These are phyloP conservation scores for Colaptes auratus DNA, from an alignment of 2,113 vertebrate species.

Conservation along the genomic window DNA sequence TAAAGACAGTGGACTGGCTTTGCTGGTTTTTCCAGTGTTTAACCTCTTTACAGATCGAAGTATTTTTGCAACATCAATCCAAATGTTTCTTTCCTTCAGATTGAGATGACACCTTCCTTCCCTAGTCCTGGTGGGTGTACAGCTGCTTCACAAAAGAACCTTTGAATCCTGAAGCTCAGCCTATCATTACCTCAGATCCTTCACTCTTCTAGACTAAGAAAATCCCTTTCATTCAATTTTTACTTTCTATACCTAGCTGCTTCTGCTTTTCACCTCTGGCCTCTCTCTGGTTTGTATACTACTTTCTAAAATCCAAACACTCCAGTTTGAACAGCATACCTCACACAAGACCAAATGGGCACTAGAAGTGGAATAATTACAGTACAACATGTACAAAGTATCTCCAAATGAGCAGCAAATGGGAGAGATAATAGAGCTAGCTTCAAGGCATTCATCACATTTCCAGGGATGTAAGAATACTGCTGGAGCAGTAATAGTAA, in stretches of 20 bases:
- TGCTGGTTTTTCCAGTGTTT: not conserved
- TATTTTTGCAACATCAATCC: not conserved
- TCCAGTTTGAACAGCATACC: not conserved
- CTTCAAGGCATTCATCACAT: slow-evolving; percentile 10
- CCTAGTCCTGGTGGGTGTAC: not conserved
- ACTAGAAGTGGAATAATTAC: slow-evolving; percentile 12
- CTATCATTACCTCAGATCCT: not conserved
- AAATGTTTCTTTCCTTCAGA: not conserved
- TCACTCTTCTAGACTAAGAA: not conserved
- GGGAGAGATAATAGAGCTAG: not conserved
- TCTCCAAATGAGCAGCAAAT: not conserved
- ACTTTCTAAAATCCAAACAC: not conserved
- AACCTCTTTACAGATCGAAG: not conserved
- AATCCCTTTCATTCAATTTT: not conserved
- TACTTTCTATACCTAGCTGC: not conserved
- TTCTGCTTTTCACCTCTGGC: not conserved
- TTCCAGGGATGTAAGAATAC: not conserved
- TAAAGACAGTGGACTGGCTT: not conserved
- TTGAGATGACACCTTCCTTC: not conserved
- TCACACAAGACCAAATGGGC: not conserved
- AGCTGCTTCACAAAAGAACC: not conserved
- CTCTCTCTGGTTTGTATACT: not conserved
- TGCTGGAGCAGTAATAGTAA: not conserved
- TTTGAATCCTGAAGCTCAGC: not conserved
- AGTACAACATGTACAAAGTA: not conserved